A percentile compares a stretch with the other conserved stretches of the same genome.
These are phyloP conservation scores for Glomeris maerens DNA, from an alignment of 1,140 invertebrate genomes.

Conservation along the genomic window DNA sequence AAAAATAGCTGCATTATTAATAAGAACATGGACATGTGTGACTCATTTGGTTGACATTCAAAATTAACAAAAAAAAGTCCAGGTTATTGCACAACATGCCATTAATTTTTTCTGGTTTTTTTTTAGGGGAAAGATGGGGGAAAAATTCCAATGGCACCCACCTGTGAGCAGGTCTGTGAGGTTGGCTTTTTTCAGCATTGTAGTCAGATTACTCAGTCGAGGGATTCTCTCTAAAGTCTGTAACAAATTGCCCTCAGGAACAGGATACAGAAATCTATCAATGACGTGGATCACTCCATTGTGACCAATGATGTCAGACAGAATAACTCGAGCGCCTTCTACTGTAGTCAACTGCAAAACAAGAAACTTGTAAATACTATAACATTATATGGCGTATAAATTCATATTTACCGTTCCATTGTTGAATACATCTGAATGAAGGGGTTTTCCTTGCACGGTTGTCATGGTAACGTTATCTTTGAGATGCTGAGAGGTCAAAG, in stretches of 20 bases:
- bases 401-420: background rate
- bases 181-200: background rate
- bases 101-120: too few species aligned
- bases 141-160: background rate
- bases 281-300: conserved; percentile 31
- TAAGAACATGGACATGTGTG: too few species aligned
- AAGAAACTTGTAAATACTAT: background rate
- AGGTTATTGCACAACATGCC: too few species aligned
- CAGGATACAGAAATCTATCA: conserved; percentile 28
- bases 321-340: conserved; percentile 27
- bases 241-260: conserved; percentile 19
- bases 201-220: background rate
- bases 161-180: background rate
- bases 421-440: background rate
- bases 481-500: background rate
- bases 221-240: conserved; percentile 12
- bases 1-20: too few species aligned
- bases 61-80: too few species aligned
- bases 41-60: too few species aligned
- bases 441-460: conserved; percentile 1
- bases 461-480: conserved; percentile 1
- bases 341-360: conserved; percentile 25
- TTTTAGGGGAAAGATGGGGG: too few species aligned
- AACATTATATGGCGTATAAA: background rate
- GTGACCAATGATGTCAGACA: conserved; percentile 23